Base-by-base conservation (phyloP, 2,797 vertebrate genomes). In the Gallinago solitaria region DNA sequence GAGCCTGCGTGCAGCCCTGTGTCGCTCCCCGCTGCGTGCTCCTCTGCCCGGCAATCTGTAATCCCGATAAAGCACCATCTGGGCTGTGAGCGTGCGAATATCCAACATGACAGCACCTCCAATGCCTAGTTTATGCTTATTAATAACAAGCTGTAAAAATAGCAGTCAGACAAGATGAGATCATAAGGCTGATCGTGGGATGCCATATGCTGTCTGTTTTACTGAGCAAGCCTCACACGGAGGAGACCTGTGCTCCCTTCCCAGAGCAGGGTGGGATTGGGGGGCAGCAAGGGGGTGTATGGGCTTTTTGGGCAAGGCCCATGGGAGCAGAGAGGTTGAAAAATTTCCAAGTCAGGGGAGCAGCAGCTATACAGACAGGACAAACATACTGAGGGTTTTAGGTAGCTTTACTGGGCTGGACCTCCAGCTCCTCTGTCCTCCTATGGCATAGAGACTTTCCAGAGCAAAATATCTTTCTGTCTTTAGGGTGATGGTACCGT, bases 61-160 rank as follows among this genome's bases (percentile, higher is more conserved):
- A 93, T 94, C 71, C 78, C 7, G 74, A 81, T 86, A 94, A 93
- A 45, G 50, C 80, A 95, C 96, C 96, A 96, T 96, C 97, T 97
- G 97, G 91, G 54, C 80, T 78, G 71, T 77, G 87, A 96, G 92
- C 21, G 50, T 93, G 86, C 85, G 97, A 96, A 78, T 97, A 93
- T 95, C 95, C 67, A 50, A 71, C 16, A 2, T 60, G 90, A 96
- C 95, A 91, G 88, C 67, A 83, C 94, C 90, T 97, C 91, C 56
- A n/a, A 96, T 94, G 96, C 94, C 92, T 94, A 77, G 95, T 95
- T 97, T 97, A 92, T 91, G 89, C 93, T 96, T 97, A 97, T 97
- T 98, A 98, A 97, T 97, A 96, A 92, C 94, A 92, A 97, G 93
- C 97, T 96, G 95, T 97, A 97, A 97, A 98, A 98, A 97, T 97